These are phyloP conservation scores for Neodiprion fabricii DNA, from an alignment of 1,140 invertebrate species.

Conservation along the genomic window DNA sequence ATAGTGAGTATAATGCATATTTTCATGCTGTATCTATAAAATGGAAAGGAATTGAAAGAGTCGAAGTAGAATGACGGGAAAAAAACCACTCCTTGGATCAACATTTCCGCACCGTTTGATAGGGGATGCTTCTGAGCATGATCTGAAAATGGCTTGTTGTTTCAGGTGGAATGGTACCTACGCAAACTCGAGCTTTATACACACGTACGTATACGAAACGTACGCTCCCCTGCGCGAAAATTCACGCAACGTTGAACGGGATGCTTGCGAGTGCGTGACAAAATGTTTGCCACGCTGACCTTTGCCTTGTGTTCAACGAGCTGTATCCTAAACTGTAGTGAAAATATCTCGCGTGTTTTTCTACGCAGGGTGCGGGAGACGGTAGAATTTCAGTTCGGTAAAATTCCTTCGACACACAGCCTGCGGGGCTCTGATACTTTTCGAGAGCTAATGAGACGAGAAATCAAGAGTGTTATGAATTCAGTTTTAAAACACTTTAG, in stretches of 20 bases:
- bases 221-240: not conserved
- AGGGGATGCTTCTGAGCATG: slow-evolving; percentile 21
- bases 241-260: not conserved
- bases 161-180: slow-evolving; percentile 39
- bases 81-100: not conserved
- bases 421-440: no score
- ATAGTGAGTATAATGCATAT: slow-evolving; percentile 9
- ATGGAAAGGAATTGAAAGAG: not conserved
- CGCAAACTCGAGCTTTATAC: not conserved
- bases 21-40: slow-evolving; percentile 2
- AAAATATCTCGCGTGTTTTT: not conserved
- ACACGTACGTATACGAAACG: no score
- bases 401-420: no score
- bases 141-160: slow-evolving; percentile 61
- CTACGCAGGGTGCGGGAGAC: not conserved
- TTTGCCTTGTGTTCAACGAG: not conserved
- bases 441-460: no score
- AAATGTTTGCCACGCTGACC: not conserved
- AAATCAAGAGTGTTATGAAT: no score
- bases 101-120: not conserved
- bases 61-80: no score
- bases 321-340: not conserved
- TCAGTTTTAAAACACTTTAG: no score
- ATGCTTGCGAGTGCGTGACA: slow-evolving; percentile 6
- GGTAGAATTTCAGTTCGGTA: no score